Evolutionary conservation across 1,140 invertebrate species (phyloP).

Genomic region (Aphidius ervi): DNA sequence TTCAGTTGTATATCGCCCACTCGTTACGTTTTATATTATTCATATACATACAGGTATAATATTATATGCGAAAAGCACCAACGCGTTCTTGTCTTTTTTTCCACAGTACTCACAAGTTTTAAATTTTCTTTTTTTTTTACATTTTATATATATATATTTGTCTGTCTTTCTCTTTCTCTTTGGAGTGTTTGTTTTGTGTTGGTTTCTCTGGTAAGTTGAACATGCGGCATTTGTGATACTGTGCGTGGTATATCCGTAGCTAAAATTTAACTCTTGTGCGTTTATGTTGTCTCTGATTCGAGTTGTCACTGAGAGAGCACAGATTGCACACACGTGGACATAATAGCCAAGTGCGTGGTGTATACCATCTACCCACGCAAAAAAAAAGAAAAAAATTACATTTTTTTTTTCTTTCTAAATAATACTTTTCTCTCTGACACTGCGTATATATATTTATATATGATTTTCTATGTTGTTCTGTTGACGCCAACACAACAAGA

Average conservation of each 20-base stretch:
- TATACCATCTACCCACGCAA: constrained; percentile 30
- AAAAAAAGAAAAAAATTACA: not conserved
- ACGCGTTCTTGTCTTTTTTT: not conserved
- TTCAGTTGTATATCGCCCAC: not conserved
- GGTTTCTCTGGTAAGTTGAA: constrained; percentile 1
- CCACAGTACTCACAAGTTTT: not conserved
- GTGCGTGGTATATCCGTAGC: constrained; percentile 22
- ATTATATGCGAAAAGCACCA: not conserved
- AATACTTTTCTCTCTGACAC: no score
- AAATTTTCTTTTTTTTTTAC: not conserved
- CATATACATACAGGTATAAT: not conserved
- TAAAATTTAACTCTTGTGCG: not conserved
- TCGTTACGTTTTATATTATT: constrained; percentile 3
- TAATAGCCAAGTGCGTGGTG: no score
- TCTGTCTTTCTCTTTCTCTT: no score
- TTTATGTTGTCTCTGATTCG: constrained; percentile 21
- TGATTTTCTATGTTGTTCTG: not conserved
- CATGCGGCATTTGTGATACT: constrained; percentile 26
- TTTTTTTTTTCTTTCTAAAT: no score
- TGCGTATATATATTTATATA: not conserved
- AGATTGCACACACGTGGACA: constrained; percentile 33
- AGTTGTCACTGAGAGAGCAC: constrained; percentile 24
- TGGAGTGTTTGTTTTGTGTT: not conserved
- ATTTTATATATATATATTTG: no score
- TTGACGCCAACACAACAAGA: no score